Conservation (phyloP, 2,888 invertebrate genomes). For the Ariolimax columbianus region DNA sequence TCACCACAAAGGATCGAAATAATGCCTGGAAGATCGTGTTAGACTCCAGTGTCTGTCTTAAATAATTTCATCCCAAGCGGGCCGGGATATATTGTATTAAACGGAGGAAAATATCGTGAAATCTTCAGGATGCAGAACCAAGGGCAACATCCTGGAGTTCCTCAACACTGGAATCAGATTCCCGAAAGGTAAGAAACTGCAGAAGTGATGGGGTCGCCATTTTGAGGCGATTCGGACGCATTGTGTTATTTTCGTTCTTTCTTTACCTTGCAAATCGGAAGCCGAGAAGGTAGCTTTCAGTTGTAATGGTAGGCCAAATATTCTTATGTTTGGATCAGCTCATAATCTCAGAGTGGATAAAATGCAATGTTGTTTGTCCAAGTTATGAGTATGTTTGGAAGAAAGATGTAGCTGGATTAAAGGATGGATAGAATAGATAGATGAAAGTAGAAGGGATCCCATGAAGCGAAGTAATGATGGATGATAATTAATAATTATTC, state of each 20-base stretch:
- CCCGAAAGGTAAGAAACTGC: slow-evolving; percentile 52
- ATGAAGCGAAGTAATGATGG: too few relatives aligned
- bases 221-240: slow-evolving; percentile 39
- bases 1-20: slow-evolving; percentile 46
- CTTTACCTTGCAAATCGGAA: neutral
- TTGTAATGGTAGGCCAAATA: neutral
- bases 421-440: too few relatives aligned
- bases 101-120: slow-evolving; percentile 28
- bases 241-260: slow-evolving; percentile 33
- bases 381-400: neutral
- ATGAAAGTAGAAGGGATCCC: too few relatives aligned
- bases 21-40: slow-evolving; percentile 22
- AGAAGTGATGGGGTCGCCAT: slow-evolving; percentile 39
- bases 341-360: too few relatives aligned
- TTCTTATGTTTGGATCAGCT: too few relatives aligned
- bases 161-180: slow-evolving; percentile 51
- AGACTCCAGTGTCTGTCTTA: slow-evolving; percentile 18
- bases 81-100: slow-evolving; percentile 22
- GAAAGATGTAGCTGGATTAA: too few relatives aligned
- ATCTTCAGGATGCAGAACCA: slow-evolving; percentile 52
- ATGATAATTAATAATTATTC: too few relatives aligned
- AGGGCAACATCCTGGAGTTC: slow-evolving; percentile 49
- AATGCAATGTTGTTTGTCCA: too few relatives aligned
- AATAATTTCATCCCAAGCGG: slow-evolving; percentile 19
- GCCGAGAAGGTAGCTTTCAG: neutral